Base-by-base conservation (phyloP, 2,113 vertebrate genomes). In the Brachyistius frenatus region DNA sequence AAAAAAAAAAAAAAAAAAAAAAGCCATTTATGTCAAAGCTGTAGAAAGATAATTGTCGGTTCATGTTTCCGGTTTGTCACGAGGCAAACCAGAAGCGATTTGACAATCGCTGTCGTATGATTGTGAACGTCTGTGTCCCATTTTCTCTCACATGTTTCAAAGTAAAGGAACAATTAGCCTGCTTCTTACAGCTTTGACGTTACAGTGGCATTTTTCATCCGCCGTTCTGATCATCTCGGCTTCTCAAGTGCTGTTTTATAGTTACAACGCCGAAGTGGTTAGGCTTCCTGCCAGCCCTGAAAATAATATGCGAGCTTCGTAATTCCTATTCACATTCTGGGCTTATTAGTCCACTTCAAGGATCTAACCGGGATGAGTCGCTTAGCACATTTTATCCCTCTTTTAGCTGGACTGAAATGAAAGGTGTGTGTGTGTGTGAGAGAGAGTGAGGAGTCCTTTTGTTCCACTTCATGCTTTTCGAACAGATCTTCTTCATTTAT, bases 331-430 rank as follows among this genome's bases (percentile, higher is more conserved):
- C 82, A 65, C 58, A 65, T 63, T 55, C 39, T 5, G 8, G 56
- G 32, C 47, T 78, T 78, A 81, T 85, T 83, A 83, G 54, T 56
- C 60, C 71, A 64, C 72, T 66, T 81, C 16, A 78, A 81, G 44
- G 65, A 83, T 65, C 63, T 41, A 16, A 53, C 47, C 23, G 7
- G 35, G 66, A 72, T 66, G 62, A 78, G 66, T 73, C 5, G 9
- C 46, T 85, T 52, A 80, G 67, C 37, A 32, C 62, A 10, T 73
- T 65, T 73, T 60, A 73, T 72, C 67, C 53, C 37, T 66, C 64
- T 81, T 83, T 70, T 32, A 65, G 7, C 9, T 5, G 33, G 10
- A 49, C n/a, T 46, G 5, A 73, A 66, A 47, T 7, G 3, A 66
- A 67, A 64, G 30, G 31, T 60, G 14, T 57, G 61, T 33, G 31